These are phyloP conservation scores for Ctenoplectra terminalis DNA, from an alignment of 1,140 invertebrate genomes.

Conservation along the genomic window DNA sequence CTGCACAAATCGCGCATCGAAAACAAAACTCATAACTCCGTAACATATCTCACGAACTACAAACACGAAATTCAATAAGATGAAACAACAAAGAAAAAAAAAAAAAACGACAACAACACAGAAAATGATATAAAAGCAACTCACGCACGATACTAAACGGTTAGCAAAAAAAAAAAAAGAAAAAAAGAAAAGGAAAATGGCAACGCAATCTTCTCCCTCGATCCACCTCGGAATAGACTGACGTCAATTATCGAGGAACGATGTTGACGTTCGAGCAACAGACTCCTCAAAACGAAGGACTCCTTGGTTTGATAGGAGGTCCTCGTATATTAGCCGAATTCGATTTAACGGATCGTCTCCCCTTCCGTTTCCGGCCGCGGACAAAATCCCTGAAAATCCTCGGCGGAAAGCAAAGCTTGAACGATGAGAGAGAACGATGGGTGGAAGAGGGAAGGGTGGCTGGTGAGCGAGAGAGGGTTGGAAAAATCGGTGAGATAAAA, in stretches of 20 bases:
- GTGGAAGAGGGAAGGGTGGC: background rate
- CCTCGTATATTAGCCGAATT: slow-evolving; percentile 67
- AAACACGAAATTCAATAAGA: background rate
- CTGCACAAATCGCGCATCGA: background rate
- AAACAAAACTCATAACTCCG: background rate
- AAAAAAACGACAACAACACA: no score
- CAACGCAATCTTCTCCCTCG: no score
- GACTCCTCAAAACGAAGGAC: slow-evolving; percentile 19
- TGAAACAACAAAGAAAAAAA: background rate
- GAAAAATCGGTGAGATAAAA: slow-evolving; percentile 57
- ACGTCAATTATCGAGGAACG: no score
- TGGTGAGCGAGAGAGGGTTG: background rate
- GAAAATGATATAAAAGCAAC: no score
- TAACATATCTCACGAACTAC: background rate
- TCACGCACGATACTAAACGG: no score
- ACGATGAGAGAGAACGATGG: background rate
- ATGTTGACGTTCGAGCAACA: slow-evolving; percentile 33
- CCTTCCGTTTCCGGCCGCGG: slow-evolving; percentile 62
- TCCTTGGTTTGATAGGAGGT: background rate
- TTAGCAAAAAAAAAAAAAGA: no score
- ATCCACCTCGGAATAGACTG: no score
- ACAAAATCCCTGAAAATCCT: slow-evolving; percentile 66
- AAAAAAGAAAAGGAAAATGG: no score
- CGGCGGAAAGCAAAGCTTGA: slow-evolving; percentile 42
- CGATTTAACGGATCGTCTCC: slow-evolving; percentile 72